Evolutionary conservation across 2,888 invertebrate genomes (phyloP), one percentile per base, ranked within the genome.

Genomic region (Hipparchia semele): DNA sequence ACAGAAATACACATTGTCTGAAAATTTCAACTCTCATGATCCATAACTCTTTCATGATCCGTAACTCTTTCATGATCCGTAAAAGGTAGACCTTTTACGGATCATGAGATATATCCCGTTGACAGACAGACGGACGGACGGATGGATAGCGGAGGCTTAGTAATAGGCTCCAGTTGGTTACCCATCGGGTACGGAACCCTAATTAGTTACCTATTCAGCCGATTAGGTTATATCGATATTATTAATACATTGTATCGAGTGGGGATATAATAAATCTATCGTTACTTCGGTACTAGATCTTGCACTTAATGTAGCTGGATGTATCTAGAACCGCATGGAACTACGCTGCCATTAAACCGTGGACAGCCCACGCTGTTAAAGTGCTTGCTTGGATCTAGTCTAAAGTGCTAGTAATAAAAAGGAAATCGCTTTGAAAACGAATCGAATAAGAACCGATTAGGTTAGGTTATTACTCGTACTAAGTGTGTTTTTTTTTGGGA

Each of bases 341-440:
- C 64, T 74, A 71, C 72, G 72, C 65, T 61, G 61, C 61, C 58
- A 71, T 72, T 73, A 73, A 72, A 73, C 72, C 71, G 56, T 68
- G 65, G 68, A 68, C 73, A 45, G 51, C 73, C 70, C 74, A 73
- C 70, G 69, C 73, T 54, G 65, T 45, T 51, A 59, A 65, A 53
- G 49, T 65, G 53, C 53, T 53, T 66, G 54, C 68, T 68, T 54
- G 64, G 71, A 56, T 62, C 56, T 68, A 58, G 53, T 73, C 62
- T 66, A 51, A 58, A 66, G 71, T 23, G 68, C 62, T 12, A 59
- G 67, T 67, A 45, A 67, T 59, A 68, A 65, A 65, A 2, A 39
- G 51, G 49, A 64, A 39, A 58, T 70, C 51, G 62, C 10, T 62
- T 64, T 51, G 13, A 51, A 33, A 61, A 54, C 23, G n/a, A 45